Percentiles rank a stretch among this genome's conserved stretches.
Evolutionary conservation across 2,888 invertebrate species (phyloP).

Genomic region (Hydrotaea diabolus): DNA sequence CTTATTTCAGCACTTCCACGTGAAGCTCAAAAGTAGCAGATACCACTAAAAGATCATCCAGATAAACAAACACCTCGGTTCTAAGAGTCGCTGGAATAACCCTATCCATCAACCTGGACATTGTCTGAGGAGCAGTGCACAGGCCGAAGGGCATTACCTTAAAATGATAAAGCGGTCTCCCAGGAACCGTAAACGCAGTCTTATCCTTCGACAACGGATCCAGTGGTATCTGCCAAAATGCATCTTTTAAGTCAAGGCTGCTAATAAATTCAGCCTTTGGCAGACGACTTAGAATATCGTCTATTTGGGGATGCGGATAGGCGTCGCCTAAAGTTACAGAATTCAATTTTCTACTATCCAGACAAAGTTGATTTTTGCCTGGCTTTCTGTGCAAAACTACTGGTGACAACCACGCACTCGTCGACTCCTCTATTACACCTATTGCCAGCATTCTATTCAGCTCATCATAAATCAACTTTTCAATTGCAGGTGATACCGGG

Average conservation of each 20-base stretch:
- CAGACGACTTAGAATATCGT: slow-evolving; percentile 30
- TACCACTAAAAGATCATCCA: slow-evolving; percentile 36
- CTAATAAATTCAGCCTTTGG: slow-evolving; percentile 35
- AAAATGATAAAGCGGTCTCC: slow-evolving; percentile 17
- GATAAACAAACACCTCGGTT: slow-evolving; percentile 29
- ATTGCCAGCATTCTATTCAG: slow-evolving; percentile 73
- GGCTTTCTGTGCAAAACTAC: slow-evolving; percentile 43
- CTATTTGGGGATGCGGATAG: slow-evolving; percentile 42
- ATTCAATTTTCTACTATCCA: slow-evolving; percentile 44
- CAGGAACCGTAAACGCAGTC: slow-evolving; percentile 26
- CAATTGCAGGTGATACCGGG: slow-evolving; percentile 49
- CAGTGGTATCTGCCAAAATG: slow-evolving; percentile 42
- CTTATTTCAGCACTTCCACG: slow-evolving; percentile 18
- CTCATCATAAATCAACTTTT: slow-evolving; percentile 66
- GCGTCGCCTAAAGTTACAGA: slow-evolving; percentile 31
- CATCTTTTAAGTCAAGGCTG: slow-evolving; percentile 18
- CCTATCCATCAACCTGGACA: neutral
- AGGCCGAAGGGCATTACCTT: slow-evolving; percentile 35
- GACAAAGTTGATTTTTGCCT: slow-evolving; percentile 37
- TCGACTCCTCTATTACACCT: slow-evolving; percentile 49
- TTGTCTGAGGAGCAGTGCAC: slow-evolving; percentile 1
- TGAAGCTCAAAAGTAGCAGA: slow-evolving; percentile 9
- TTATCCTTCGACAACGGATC: neutral
- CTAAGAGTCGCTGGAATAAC: neutral
- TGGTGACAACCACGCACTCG: slow-evolving; percentile 54